Base-by-base conservation (phyloP, 2,888 invertebrate genomes). In the Parnassius mnemosyne region DNA sequence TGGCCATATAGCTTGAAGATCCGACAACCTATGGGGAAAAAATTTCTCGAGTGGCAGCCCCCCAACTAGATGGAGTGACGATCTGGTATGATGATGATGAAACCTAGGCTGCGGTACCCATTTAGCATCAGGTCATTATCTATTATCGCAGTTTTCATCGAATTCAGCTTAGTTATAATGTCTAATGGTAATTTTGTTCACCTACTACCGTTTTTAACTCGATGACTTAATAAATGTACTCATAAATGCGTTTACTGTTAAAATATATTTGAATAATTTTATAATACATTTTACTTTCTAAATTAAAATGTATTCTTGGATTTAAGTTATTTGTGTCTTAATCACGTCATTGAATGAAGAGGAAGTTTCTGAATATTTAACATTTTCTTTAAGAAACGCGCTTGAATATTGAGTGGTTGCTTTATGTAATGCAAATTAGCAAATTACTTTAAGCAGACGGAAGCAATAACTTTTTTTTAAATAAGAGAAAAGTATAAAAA, bases 321-420 rank as follows among this genome's bases (percentile, higher is more conserved):
- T 13, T 12, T 49, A 49, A 49, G n/a, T 13, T 1, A 13, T 49
- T 13, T 49, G 9, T 13, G 9, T 49, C 13, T 12, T 49, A 10
- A 49, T 49, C 25, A 57, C 25, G 11, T 57, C 41, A 42, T 49
- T 11, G 49, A 49, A 57, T 11, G 49, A 57, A 47, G 13, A 41
- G 11, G 53, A 54, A 16, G 47, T 34, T 10, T 13, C 16, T 16
- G 56, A 57, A 57, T 57, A 41, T 57, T 49, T 41, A 49, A 49
- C 46, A 11, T 47, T 25, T 47, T 47, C 34, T 47, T 57, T 47
- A 34, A 11, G 34, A 13, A 49, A 41, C 47, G 49, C 49, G 2
- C 41, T 11, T 47, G 56, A 56, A 49, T 56, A 56, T 41, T 49
- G 56, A 56, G 41, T 2, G 25, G 49, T 7, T 41, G 34, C 13